Conservation (phyloP, 2,113 vertebrate genomes). For the Lepus timidus region DNA sequence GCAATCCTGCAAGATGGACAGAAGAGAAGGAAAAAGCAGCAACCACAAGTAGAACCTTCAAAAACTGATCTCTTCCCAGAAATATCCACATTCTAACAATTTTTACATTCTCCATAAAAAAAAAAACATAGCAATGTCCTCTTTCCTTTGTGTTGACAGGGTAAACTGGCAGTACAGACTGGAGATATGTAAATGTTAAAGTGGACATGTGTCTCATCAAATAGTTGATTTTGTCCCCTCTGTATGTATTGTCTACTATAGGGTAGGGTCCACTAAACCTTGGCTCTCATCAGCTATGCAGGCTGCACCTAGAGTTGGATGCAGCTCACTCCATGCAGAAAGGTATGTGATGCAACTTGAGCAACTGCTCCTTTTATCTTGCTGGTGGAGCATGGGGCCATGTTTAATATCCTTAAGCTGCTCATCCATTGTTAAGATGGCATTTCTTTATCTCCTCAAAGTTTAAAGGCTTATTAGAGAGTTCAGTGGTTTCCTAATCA, state of each 20-base stretch:
- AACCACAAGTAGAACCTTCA: constrained; percentile 33
- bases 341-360: constrained; percentile 62
- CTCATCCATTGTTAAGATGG: constrained; percentile 70
- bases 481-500: constrained; percentile 62
- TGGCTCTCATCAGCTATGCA: constrained; percentile 55
- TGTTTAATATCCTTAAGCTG: constrained; percentile 72
- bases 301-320: constrained; percentile 39
- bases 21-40: not conserved
- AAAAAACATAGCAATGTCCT: not conserved
- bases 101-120: not conserved
- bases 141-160: not conserved
- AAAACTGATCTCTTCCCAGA: not conserved
- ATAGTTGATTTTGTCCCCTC: not conserved
- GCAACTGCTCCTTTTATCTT: constrained; percentile 77
- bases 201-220: not conserved
- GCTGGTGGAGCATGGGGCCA: not conserved
- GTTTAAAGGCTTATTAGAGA: constrained; percentile 72
- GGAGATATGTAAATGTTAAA: constrained; percentile 45
- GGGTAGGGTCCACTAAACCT: not conserved
- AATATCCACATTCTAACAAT: not conserved
- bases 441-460: constrained; percentile 61
- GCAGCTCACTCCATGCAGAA: constrained; percentile 39
- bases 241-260: constrained; percentile 24
- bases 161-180: constrained; percentile 45
- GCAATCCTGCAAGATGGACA: not conserved